Evolutionary conservation across 2,113 vertebrate genomes (phyloP).

Genomic region (Dryoscopus gambensis): DNA sequence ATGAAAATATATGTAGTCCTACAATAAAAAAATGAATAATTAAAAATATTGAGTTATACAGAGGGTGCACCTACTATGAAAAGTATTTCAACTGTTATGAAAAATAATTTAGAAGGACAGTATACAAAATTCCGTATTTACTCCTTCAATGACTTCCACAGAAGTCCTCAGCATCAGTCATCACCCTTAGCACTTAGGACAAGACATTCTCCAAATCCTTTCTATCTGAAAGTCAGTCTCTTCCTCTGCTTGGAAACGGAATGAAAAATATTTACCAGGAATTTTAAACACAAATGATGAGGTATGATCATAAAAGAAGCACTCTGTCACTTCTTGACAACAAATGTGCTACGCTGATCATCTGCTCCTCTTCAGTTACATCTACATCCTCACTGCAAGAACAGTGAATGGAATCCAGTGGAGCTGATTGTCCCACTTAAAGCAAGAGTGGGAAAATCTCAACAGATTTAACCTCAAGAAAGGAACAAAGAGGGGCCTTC

Average conservation of each 20-base stretch:
- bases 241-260: background rate
- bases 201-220: background rate
- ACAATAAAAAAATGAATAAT: background rate
- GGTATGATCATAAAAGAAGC: background rate
- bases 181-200: background rate
- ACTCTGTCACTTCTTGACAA: background rate
- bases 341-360: background rate
- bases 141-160: background rate
- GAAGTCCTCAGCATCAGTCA: background rate
- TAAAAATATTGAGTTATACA: background rate
- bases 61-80: background rate
- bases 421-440: background rate
- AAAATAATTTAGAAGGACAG: background rate
- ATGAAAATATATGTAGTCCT: background rate
- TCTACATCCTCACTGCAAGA: background rate
- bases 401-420: background rate
- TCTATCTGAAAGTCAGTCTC: background rate
- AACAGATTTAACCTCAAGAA: background rate
- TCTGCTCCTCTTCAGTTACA: background rate
- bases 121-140: background rate
- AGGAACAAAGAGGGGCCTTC: background rate
- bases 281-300: background rate
- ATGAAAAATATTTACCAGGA: background rate
- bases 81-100: background rate
- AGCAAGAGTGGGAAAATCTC: background rate